Percentiles rank a stretch among this genome's conserved stretches.
These are phyloP conservation scores for Antrozous pallidus DNA, from an alignment of 2,797 vertebrate species.

Conservation along the genomic window DNA sequence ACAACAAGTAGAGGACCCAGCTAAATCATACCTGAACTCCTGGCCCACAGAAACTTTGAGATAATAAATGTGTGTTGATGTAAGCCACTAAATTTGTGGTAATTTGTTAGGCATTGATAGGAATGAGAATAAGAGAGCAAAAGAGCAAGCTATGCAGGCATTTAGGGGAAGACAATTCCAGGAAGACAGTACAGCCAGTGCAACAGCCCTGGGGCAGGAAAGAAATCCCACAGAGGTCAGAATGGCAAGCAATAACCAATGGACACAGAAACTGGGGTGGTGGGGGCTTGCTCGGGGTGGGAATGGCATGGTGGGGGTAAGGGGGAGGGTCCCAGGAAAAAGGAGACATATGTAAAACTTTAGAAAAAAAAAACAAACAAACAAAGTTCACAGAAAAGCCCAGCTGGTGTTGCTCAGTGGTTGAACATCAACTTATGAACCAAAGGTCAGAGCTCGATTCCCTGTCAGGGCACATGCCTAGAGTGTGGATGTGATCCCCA, in stretches of 20 bases:
- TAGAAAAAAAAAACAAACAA: too few relatives aligned
- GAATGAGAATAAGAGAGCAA: background rate
- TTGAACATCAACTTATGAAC: too few relatives aligned
- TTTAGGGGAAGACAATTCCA: background rate
- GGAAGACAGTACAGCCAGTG: background rate
- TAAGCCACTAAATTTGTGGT: background rate
- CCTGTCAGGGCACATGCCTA: too few relatives aligned
- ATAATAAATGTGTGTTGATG: background rate
- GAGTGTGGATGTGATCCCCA: too few relatives aligned
- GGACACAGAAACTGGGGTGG: too few relatives aligned
- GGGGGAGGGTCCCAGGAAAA: accelerated
- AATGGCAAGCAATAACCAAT: background rate
- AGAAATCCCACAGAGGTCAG: background rate
- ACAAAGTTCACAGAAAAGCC: too few relatives aligned
- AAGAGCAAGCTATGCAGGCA: background rate
- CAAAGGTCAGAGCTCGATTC: too few relatives aligned
- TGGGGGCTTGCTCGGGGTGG: too few relatives aligned
- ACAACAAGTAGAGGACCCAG: background rate
- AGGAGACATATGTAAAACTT: too few relatives aligned
- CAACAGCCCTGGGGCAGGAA: background rate
- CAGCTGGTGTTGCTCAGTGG: too few relatives aligned
- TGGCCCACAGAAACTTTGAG: background rate
- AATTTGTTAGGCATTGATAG: background rate
- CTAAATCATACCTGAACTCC: background rate
- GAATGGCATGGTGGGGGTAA: too few relatives aligned